These are phyloP conservation scores for Drosophila rufa DNA, from an alignment of 1,140 invertebrate genomes.

Conservation along the genomic window DNA sequence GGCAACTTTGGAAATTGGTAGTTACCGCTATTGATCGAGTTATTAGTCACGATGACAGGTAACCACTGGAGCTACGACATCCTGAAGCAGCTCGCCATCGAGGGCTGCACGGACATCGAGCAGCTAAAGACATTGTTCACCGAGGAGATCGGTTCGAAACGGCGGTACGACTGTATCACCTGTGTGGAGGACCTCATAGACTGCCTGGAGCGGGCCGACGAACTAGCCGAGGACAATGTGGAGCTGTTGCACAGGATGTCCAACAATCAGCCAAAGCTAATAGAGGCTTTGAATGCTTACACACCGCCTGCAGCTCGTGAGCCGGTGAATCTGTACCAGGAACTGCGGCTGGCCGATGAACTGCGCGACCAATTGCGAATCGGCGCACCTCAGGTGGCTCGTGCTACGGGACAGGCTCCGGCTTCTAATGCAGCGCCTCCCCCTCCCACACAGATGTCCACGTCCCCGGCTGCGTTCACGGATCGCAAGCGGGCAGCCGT, in stretches of 20 bases:
- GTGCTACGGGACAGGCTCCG: background rate
- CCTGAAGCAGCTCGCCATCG: constrained; percentile 53
- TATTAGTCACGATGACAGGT: constrained; percentile 13
- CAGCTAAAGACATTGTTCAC: constrained; percentile 52
- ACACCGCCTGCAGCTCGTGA: background rate
- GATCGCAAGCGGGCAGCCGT: constrained; percentile 65
- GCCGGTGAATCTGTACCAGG: constrained; percentile 49
- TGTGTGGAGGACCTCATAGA: constrained; percentile 62
- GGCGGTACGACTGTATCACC: constrained; percentile 49
- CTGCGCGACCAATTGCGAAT: constrained; percentile 52
- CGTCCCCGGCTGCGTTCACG: constrained; percentile 43
- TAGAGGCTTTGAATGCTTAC: constrained; percentile 45
- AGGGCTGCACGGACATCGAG: constrained; percentile 42
- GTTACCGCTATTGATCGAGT: background rate
- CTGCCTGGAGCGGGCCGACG: constrained; percentile 64
- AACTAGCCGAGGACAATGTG: constrained; percentile 59
- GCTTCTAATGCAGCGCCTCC: background rate
- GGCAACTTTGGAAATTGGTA: constrained; percentile 1
- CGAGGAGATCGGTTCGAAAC: constrained; percentile 52
- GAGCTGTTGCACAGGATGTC: constrained; percentile 36
- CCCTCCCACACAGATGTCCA: constrained; percentile 39
- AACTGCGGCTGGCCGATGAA: constrained; percentile 63
- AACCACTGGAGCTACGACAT: constrained; percentile 62
- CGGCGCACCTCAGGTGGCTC: background rate
- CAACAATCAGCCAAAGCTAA: constrained; percentile 13